Conservation (phyloP, 2,797 vertebrate species). For the Coregonus suidteri region DNA sequence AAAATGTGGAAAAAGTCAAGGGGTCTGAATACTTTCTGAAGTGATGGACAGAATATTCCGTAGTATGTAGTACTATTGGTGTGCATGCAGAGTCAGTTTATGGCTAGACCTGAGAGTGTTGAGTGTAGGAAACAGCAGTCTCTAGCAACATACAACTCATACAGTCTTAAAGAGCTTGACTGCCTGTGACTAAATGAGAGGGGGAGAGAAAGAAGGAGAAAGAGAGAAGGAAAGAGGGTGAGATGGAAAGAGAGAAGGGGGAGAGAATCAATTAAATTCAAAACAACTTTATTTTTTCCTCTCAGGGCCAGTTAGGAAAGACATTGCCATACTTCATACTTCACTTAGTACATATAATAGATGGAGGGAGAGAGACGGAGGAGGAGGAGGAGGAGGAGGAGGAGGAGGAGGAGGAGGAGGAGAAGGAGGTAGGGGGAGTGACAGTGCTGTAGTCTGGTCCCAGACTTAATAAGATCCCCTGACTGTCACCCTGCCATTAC, state of each 20-base stretch:
- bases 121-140: too few relatives aligned
- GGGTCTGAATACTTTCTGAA: too few relatives aligned
- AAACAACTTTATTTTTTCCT: not conserved
- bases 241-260: not conserved
- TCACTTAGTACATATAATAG: not conserved
- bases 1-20: too few relatives aligned
- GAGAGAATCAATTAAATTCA: not conserved
- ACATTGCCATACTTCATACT: not conserved
- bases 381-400: not conserved
- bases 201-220: not conserved
- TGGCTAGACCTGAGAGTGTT: too few relatives aligned
- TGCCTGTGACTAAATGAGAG: not conserved
- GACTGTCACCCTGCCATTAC: constrained; percentile 23
- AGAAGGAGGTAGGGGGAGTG: constrained; percentile 14
- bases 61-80: not conserved
- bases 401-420: not conserved
- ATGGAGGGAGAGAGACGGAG: not conserved
- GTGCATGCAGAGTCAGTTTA: not conserved
- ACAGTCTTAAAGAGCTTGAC: not conserved
- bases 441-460: constrained; percentile 35
- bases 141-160: too few relatives aligned
- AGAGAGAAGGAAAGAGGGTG: not conserved
- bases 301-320: not conserved
- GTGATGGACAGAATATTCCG: not conserved
- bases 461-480: constrained; percentile 43